A percentile compares a stretch with the other conserved stretches of the same genome.
Evolutionary conservation across 1,140 invertebrate genomes (phyloP).

Genomic region (Ceratoteleas bidentatus): DNA sequence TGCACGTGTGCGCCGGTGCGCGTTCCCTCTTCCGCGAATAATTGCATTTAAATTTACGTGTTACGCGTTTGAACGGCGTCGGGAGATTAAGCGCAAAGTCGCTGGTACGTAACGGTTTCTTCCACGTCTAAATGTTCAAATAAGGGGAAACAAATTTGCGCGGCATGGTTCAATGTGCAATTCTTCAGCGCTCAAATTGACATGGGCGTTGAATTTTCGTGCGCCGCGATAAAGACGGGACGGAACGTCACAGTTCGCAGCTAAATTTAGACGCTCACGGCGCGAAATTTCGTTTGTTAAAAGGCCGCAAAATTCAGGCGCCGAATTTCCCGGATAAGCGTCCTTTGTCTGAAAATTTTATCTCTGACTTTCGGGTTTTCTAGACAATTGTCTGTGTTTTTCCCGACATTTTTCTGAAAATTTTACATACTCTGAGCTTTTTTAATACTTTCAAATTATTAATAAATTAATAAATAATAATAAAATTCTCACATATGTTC

Average conservation of each 20-base stretch:
- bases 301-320: neutral
- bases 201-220: slow-evolving; percentile 27
- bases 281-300: slow-evolving; percentile 24
- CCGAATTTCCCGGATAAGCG: neutral
- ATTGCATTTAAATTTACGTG: slow-evolving; percentile 38
- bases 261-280: slow-evolving; percentile 37
- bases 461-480: no score
- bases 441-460: no score
- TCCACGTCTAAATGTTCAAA: slow-evolving; percentile 35
- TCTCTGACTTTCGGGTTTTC: no score
- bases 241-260: slow-evolving; percentile 41
- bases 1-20: neutral
- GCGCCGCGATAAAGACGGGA: slow-evolving; percentile 17
- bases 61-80: slow-evolving; percentile 45
- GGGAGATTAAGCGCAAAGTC: slow-evolving; percentile 38
- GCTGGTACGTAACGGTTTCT: slow-evolving; percentile 38
- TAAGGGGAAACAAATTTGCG: slow-evolving; percentile 31
- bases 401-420: no score
- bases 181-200: slow-evolving; percentile 41
- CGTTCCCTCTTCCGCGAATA: slow-evolving; percentile 24
- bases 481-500: no score
- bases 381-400: no score
- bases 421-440: no score
- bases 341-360: neutral
- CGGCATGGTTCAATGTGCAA: slow-evolving; percentile 36